These are phyloP conservation scores for Pelvicachromis taeniatus DNA, from an alignment of 2,113 vertebrate species.

Conservation along the genomic window DNA sequence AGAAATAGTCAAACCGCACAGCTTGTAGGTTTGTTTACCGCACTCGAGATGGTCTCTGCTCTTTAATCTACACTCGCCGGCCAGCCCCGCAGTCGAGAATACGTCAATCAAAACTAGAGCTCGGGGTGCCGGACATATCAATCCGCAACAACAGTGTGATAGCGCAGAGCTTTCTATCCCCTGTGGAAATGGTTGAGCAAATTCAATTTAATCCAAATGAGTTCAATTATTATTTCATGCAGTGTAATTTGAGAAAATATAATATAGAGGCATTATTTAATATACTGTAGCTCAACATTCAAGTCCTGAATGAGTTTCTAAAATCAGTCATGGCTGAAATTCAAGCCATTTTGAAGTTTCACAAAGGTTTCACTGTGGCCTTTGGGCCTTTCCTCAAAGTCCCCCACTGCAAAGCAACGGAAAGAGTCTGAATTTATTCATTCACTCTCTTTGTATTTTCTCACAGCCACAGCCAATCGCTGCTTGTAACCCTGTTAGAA, in stretches of 20 bases:
- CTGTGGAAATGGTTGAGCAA: background rate
- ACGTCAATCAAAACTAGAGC: constrained; percentile 8
- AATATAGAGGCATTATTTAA: background rate
- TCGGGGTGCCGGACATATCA: background rate
- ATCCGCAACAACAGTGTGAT: background rate
- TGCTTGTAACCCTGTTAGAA: background rate
- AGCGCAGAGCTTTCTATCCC: background rate
- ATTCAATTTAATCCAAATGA: constrained; percentile 11
- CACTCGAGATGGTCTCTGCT: background rate
- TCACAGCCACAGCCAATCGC: constrained; percentile 2
- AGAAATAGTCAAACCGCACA: background rate
- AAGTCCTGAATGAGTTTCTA: background rate
- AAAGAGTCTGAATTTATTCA: constrained; percentile 17
- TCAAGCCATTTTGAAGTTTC: background rate
- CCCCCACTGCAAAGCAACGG: background rate
- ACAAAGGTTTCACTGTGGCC: background rate
- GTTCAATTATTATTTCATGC: constrained; percentile 30
- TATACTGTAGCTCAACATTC: background rate
- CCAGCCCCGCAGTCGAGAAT: background rate
- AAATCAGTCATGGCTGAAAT: background rate
- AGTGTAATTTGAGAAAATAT: constrained; percentile 23
- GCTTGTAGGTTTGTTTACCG: background rate
- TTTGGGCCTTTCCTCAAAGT: background rate
- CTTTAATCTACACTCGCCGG: background rate
- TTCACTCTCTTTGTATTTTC: background rate